Conservation (phyloP, 1,140 invertebrate species). For the Sycophila sp. region DNA sequence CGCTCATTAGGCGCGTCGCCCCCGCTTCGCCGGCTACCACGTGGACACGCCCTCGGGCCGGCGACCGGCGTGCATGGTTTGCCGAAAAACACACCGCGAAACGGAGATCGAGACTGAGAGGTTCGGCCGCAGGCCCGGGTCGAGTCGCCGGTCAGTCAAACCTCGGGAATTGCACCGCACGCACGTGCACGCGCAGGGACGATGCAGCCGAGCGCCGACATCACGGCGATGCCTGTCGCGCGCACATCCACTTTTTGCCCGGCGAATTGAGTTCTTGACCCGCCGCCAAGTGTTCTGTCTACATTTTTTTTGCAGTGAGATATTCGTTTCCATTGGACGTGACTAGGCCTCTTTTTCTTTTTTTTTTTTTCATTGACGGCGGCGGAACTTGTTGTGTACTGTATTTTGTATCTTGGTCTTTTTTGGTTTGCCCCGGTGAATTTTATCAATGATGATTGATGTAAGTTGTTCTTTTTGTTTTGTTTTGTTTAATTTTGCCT, state of each 20-base stretch:
- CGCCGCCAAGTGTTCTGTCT: too few species aligned
- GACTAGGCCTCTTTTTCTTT: not conserved
- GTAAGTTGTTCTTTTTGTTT: too few species aligned
- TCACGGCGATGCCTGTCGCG: not conserved
- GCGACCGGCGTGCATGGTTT: not conserved
- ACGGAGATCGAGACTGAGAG: not conserved
- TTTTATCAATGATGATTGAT: too few species aligned
- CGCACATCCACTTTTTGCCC: too few species aligned
- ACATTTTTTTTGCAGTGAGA: too few species aligned
- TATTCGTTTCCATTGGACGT: not conserved
- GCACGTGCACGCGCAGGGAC: not conserved
- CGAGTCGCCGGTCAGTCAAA: conserved; percentile 11
- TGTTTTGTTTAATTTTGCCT: too few species aligned
- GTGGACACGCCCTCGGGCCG: conserved; percentile 4
- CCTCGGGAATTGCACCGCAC: conserved; percentile 4
- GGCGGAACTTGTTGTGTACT: too few species aligned
- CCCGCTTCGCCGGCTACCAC: not conserved
- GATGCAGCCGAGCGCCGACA: not conserved
- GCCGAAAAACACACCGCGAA: conserved; percentile 2
- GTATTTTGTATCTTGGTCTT: too few species aligned
- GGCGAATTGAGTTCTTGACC: too few species aligned
- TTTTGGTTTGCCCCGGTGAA: too few species aligned
- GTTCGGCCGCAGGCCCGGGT: not conserved
- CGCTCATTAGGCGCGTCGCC: too few species aligned
- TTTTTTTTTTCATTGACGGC: too few species aligned